Evolutionary conservation across 2,888 invertebrate species (phyloP), one percentile per base, ranked within the genome.

Genomic region (Cactoblastis cactorum): DNA sequence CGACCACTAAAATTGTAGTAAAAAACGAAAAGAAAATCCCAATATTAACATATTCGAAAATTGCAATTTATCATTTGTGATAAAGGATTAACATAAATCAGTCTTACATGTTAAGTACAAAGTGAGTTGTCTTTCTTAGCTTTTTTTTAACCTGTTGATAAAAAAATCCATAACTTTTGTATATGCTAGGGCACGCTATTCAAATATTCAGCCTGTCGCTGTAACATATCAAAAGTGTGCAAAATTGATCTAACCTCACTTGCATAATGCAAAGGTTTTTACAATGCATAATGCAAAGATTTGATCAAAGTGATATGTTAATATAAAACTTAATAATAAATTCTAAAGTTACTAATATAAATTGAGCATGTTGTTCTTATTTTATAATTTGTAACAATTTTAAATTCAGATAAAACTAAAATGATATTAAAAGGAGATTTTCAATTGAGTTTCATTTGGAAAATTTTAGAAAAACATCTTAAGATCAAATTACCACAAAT

Each of bases 31-130:
- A 19, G 34, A 35, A 18, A 45, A 35, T 18, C 19, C n/a, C n/a
- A n/a, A n/a, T 14, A 17, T 46, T 38, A 6, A 49, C 32, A 46
- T 45, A 39, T 46, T 24, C 22, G 14, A 34, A 1, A 43, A 15
- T 43, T 43, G 15, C 15, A 41, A 33, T 19, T 19, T 22, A 41
- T 39, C 37, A 48, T 45, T 35, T 38, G 17, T 45, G 35, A 41
- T 24, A 39, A 22, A 53, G 58, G 51, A 54, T 58, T 57, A 64
- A 58, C 55, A 56, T 57, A 62, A 71, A 73, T 80, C 80, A 80
- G 80, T 77, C 80, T 80, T 50, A 65, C 59, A 57, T 54, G 57
- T 63, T 64, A 67, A 65, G 63, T 66, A 67, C 64, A 61, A 45
- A 58, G n/a, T 46, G 15, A 46, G 12, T 11, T 17, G 46, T 12